Base-by-base conservation (phyloP, 2,113 vertebrate genomes). In the Hippocampus mohnikei region DNA sequence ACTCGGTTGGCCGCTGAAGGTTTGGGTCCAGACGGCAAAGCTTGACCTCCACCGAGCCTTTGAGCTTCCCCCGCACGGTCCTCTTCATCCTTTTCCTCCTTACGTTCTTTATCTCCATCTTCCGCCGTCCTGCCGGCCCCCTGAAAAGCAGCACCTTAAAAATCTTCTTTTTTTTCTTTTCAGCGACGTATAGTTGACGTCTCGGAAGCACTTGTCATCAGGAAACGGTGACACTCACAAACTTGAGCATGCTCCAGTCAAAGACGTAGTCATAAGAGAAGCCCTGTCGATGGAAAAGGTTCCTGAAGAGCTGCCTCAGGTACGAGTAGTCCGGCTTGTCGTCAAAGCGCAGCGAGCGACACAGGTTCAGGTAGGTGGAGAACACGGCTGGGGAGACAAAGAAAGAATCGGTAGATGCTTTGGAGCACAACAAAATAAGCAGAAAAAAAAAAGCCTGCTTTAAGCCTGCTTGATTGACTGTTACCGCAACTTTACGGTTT, bases 231-330 rank as follows among this genome's bases (percentile, higher is more conserved):
- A 11, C 50, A 96, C 96, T 94, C 88, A 99, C 96, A 92, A 99
- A 99, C 92, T 98, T 98, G 70, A 99, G 93, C 96, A 98, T 98
- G 93, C 98, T 98, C 97, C 97, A 99, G 90, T 99, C 97, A 66
- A 99, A 98, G 80, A 99, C 96, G 0, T 98, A 98, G 91, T 98
- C 97, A 0, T 98, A 98, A 81, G 97, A 99, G 91, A 98, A 99
- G 77, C 97, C 96, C 89, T 98, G 96, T 78, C 96, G 89, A 90
- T 98, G 96, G 90, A 98, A 99, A 82, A 99, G 96, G 88, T 96
- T 98, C 82, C 96, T 95, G 93, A 98, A 98, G 79, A 97, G 95
- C 81, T 98, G 96, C 79, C 96, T 93, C 88, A 98, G 91, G 76
- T 96, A 99, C 0, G 96, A 98, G 89, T 98, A 98, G 90, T 99